Conservation (phyloP, 2,113 vertebrate genomes). For the Drymodes brunneopygia region DNA sequence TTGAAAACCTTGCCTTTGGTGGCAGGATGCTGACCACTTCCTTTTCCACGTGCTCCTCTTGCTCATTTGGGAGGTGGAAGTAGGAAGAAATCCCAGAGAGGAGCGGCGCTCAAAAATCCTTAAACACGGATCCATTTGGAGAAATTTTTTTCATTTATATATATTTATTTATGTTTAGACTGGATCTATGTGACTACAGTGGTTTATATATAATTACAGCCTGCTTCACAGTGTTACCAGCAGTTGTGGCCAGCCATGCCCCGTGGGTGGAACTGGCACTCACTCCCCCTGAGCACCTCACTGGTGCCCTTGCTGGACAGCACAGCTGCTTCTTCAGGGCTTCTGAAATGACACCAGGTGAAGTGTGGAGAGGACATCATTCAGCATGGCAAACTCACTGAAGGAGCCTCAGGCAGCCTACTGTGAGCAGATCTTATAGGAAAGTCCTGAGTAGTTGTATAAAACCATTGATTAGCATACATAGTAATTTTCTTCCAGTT, state of each 20-base stretch:
- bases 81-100: background rate
- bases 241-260: background rate
- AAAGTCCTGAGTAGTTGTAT: constrained; percentile 30
- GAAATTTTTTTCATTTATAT: constrained; percentile 43
- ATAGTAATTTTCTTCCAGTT: constrained; percentile 64
- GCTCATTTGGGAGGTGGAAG: background rate
- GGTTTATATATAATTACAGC: constrained; percentile 62
- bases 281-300: background rate
- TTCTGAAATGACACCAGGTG: background rate
- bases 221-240: constrained; percentile 24
- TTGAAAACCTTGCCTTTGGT: background rate
- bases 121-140: background rate
- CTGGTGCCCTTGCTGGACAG: constrained; percentile 18
- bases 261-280: constrained; percentile 37
- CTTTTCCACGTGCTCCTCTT: background rate
- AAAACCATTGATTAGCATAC: constrained; percentile 60
- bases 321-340: background rate
- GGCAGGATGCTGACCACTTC: background rate
- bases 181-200: constrained; percentile 48
- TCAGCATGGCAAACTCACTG: background rate
- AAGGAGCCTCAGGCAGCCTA: background rate
- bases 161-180: constrained; percentile 65
- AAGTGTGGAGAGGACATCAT: background rate
- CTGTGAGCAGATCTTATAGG: constrained; percentile 11
- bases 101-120: background rate